Evolutionary conservation across 2,113 vertebrate genomes (phyloP).

Genomic region (Dipodomys stephensi): DNA sequence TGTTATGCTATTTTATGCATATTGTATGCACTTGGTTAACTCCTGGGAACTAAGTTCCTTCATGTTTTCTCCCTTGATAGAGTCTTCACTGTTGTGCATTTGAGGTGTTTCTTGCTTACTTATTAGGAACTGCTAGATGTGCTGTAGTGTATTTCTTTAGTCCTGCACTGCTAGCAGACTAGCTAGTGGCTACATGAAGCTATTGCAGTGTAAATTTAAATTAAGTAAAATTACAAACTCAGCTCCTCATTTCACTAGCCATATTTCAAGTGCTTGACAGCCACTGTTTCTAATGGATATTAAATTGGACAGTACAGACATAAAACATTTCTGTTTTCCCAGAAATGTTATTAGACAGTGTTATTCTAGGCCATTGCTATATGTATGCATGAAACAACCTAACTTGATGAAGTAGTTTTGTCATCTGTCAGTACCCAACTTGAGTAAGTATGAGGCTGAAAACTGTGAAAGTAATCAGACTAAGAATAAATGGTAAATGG

Average conservation of each 20-base stretch:
- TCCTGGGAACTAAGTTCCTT: not conserved
- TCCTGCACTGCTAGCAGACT: not conserved
- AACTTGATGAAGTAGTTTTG: conserved; percentile 37
- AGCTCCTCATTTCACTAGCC: not conserved
- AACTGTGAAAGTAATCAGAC: not conserved
- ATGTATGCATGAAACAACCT: not conserved
- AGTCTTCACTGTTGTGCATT: conserved; percentile 16
- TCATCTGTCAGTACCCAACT: not conserved
- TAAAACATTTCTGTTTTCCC: conserved; percentile 35
- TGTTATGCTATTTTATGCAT: not conserved
- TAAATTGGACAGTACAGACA: conserved; percentile 21
- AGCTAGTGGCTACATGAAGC: conserved; percentile 5
- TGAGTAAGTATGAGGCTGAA: not conserved
- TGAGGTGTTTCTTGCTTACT: conserved; percentile 40
- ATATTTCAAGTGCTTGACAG: conserved; percentile 6
- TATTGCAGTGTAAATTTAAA: conserved; percentile 47
- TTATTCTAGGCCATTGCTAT: not conserved
- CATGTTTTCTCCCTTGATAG: not conserved
- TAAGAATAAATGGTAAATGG: not conserved
- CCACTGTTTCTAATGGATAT: conserved; percentile 2
- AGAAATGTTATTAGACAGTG: conserved; percentile 18
- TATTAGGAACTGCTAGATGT: not conserved
- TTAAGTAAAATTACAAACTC: conserved; percentile 42
- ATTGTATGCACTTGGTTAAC: not conserved
- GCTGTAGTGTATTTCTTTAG: not conserved